A percentile compares a stretch with the other conserved stretches of the same genome.
Evolutionary conservation across 2,888 invertebrate genomes (phyloP).

Genomic region (Drosophila yooni): DNA sequence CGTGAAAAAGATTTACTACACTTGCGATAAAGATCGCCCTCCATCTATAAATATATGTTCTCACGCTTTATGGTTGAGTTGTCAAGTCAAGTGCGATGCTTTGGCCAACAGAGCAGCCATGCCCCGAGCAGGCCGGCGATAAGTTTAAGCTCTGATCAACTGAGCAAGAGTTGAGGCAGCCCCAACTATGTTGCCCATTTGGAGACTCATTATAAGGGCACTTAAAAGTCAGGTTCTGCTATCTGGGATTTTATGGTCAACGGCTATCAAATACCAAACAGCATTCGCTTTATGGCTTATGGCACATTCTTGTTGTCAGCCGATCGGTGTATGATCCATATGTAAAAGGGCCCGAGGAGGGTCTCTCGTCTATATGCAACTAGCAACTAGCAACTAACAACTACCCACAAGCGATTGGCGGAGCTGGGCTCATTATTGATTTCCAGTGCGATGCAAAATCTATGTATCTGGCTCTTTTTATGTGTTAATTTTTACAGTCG

Average conservation of each 20-base stretch:
- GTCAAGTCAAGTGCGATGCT: constrained; percentile 43
- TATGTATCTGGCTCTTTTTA: constrained; percentile 30
- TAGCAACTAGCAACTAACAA: constrained; percentile 13
- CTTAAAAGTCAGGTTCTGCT: constrained; percentile 55
- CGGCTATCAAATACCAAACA: constrained; percentile 67
- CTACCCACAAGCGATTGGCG: constrained; percentile 6
- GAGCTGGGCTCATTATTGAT: constrained; percentile 53
- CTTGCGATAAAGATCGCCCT: constrained; percentile 67
- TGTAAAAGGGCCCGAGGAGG: constrained; percentile 29
- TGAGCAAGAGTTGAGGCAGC: not conserved
- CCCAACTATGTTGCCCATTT: constrained; percentile 73
- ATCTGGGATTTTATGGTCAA: constrained; percentile 63
- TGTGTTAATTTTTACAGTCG: constrained; percentile 55
- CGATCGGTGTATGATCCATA: constrained; percentile 52
- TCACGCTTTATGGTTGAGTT: constrained; percentile 72
- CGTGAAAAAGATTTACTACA: constrained; percentile 72
- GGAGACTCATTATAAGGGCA: constrained; percentile 67
- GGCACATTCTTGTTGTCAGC: constrained; percentile 58
- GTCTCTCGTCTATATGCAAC: constrained; percentile 61
- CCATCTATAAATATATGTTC: constrained; percentile 67
- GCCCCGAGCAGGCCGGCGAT: not conserved
- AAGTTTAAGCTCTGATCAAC: not conserved
- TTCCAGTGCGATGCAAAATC: constrained; percentile 40
- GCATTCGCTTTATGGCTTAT: constrained; percentile 72
- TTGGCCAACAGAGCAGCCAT: not conserved